Percentiles rank a stretch among this genome's conserved stretches.
Conservation (phyloP, 2,113 vertebrate species). For the Arizona elegans region DNA sequence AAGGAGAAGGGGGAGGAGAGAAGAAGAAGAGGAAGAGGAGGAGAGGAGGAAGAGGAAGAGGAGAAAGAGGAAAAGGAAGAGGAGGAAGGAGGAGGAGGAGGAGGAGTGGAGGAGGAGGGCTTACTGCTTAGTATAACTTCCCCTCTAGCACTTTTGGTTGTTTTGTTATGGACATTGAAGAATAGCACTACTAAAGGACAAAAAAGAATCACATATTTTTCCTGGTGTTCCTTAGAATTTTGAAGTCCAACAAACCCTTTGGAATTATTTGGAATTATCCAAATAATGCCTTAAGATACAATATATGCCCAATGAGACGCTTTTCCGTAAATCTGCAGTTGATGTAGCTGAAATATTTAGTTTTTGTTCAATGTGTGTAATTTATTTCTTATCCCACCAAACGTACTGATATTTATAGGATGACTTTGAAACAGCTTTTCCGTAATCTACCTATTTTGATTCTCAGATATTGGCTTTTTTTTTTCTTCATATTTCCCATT, state of each 20-base stretch:
- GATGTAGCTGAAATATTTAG: background rate
- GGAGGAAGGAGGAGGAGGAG: no score
- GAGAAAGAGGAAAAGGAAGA: no score
- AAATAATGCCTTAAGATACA: background rate
- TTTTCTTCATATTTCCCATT: background rate
- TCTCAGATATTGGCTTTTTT: background rate
- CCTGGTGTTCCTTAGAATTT: background rate
- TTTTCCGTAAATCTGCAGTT: background rate
- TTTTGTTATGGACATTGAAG: background rate
- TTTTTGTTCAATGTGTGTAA: background rate
- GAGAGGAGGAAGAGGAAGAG: no score
- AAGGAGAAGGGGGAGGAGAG: no score
- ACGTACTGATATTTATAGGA: background rate
- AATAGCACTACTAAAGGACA: background rate
- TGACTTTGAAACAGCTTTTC: background rate
- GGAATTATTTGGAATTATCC: background rate
- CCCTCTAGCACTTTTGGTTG: no score
- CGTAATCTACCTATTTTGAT: background rate
- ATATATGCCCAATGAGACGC: background rate
- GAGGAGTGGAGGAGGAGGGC: no score
- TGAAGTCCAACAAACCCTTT: background rate
- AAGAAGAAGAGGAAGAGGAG: no score
- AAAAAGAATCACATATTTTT: background rate
- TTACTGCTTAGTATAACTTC: background rate
- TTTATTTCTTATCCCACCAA: background rate